Evolutionary conservation across 2,888 invertebrate species (phyloP), one percentile per base, ranked within the genome.

Genomic region (Euphydryas editha): DNA sequence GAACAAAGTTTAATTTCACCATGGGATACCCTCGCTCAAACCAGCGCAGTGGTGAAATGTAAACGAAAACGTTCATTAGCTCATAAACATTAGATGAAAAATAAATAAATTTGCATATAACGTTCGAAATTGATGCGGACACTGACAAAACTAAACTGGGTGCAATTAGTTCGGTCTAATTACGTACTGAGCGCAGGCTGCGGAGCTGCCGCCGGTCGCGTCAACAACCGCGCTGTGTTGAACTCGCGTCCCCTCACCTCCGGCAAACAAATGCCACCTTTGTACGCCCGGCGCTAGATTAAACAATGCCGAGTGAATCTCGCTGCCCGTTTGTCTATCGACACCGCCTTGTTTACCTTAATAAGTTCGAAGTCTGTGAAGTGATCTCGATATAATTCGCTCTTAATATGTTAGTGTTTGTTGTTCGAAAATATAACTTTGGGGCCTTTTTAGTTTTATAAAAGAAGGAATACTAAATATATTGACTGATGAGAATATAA

Each of bases 291-390:
- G 15, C 42, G 44, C 44, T 17, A 42, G 10, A 21, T 21, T 15
- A 49, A 47, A 37, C 47, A 37, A 57, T 37, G 62, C 37, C 7
- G 37, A 44, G 30, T 49, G 37, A 59, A 54, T 54, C 49, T 54
- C 20, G 47, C 24, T 51, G n/a, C 37, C 36, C 46, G 56, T 62
- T 46, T 62, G 21, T 57, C 56, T 21, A 62, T 62, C 62, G 56
- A 62, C 62, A 57, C 57, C 21, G 57, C 57, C 21, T 55, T 58
- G 63, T 63, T 58, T 51, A 30, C 58, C 13, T 49, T 63, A 57
- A 58, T 42, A 58, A 57, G 63, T 39, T 51, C 36, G 17, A 17
- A 36, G 44, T 20, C 24, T 18, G 62, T 39, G 17, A 42, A 63
- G 57, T 39, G 39, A 39, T 58, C 39, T 24, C 51, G 24, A 39